These are phyloP conservation scores for Pogonocichla stellata DNA, from an alignment of 2,113 vertebrate species.

Conservation along the genomic window DNA sequence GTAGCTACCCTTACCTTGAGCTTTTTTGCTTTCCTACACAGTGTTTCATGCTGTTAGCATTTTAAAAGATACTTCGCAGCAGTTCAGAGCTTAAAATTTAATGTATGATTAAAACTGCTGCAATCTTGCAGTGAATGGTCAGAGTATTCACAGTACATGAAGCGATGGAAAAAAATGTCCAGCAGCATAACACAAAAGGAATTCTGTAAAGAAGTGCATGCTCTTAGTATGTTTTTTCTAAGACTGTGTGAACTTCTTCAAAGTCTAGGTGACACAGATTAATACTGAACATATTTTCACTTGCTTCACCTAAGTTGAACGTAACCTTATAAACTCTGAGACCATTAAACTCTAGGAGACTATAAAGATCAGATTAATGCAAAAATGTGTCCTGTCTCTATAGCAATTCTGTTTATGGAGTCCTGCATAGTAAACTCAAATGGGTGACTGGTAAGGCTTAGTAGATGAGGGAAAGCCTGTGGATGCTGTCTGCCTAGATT, in stretches of 20 bases:
- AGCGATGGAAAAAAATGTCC: not conserved
- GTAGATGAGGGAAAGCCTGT: not conserved
- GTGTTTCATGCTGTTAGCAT: not conserved
- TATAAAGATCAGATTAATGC: not conserved
- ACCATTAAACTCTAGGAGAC: not conserved
- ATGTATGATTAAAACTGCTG: not conserved
- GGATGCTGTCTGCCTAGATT: not conserved
- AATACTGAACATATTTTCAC: not conserved
- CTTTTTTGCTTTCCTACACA: not conserved
- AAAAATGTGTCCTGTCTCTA: not conserved
- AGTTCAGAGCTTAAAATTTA: not conserved
- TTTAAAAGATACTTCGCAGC: not conserved
- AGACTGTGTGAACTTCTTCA: not conserved
- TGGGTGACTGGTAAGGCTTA: not conserved
- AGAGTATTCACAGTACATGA: not conserved
- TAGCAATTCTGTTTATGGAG: not conserved
- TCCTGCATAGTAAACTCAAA: not conserved
- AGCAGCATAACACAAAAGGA: not conserved
- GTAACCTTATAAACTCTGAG: not conserved
- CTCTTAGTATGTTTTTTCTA: not conserved
- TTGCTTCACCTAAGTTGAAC: not conserved
- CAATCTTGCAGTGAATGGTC: not conserved
- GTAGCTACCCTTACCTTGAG: not conserved
- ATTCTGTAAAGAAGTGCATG: not conserved
- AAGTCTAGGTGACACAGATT: not conserved